These are phyloP conservation scores for Glaucomys volans DNA, from an alignment of 2,113 vertebrate species.

Conservation along the genomic window DNA sequence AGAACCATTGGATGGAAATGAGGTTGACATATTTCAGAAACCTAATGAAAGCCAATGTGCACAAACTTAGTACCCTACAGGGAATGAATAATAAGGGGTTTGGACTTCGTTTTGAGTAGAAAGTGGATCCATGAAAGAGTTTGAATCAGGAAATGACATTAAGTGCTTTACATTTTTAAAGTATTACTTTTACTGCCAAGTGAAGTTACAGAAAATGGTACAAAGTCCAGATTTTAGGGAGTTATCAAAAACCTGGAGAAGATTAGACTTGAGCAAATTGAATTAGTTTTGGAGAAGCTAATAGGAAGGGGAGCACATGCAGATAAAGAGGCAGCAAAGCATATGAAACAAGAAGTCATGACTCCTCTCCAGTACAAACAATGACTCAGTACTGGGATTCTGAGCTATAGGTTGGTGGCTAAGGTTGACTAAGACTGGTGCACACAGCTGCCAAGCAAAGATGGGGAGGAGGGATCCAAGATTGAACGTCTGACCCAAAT, in stretches of 20 bases:
- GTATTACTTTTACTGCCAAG: background rate
- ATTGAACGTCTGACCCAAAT: background rate
- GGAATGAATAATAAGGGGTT: background rate
- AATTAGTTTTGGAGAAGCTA: background rate
- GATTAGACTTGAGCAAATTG: background rate
- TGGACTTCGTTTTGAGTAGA: background rate
- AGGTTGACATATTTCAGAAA: background rate
- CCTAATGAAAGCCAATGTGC: background rate
- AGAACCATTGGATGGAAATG: background rate
- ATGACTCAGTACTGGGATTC: background rate
- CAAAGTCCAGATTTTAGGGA: background rate
- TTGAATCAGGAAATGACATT: background rate
- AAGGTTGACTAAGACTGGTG: background rate
- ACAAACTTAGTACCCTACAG: background rate
- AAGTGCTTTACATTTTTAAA: conserved; percentile 12
- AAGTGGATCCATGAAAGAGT: background rate
- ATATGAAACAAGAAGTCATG: background rate
- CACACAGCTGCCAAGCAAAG: background rate
- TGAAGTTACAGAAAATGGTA: background rate
- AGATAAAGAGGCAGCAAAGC: background rate
- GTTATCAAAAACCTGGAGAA: background rate
- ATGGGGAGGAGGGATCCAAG: background rate
- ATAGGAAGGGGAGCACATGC: background rate
- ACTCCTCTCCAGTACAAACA: background rate
- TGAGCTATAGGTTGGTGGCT: background rate